Base-by-base conservation (phyloP, 2,113 vertebrate species). In the Progne subis region DNA sequence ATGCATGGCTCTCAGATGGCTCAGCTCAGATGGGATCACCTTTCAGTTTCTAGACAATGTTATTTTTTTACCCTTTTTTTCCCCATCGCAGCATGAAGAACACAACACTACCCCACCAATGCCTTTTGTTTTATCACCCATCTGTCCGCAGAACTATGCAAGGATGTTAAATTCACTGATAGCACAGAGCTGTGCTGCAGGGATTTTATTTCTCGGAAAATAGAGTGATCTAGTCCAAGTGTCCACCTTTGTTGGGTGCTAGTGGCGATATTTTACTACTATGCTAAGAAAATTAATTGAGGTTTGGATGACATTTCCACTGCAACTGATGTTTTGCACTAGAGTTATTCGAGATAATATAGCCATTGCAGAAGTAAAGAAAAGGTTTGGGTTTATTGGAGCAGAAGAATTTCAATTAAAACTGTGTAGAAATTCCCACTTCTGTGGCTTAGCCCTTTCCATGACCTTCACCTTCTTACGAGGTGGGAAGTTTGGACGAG, bases 31-130 rank as follows among this genome's bases (percentile, higher is more conserved):
- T 63, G 52, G 76, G 39, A 91, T 88, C 77, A 90, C 92, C 68
- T 95, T 92, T 91, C 92, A 72, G 37, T 82, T 91, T 93, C 79
- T 75, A 92, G 64, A 67, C 59, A 88, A n/a, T 34, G 15, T 28
- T 61, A 18, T 21, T 44, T 84, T 65, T 55, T 75, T 50, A 3
- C 14, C 8, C 3, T 17, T 55, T 53, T 90, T 90, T 65, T 89
- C 74, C 53, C 8, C 24, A 64, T 19, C 63, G 32, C 71, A 55
- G 44, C 39, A 14, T 46, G 52, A 92, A 83, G 71, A 96, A 56
- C 55, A 76, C 20, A 72, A 50, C 60, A 47, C 47, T 70, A 70
- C 11, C 13, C 23, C 19, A 50, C 43, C 59, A 63, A 83, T 26
- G n/a, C 12, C 26, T 88, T 94, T 77, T 82, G n/a, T 2, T 92